These are phyloP conservation scores for Oligia fasciuncula DNA, from an alignment of 2,888 invertebrate genomes.

Conservation along the genomic window DNA sequence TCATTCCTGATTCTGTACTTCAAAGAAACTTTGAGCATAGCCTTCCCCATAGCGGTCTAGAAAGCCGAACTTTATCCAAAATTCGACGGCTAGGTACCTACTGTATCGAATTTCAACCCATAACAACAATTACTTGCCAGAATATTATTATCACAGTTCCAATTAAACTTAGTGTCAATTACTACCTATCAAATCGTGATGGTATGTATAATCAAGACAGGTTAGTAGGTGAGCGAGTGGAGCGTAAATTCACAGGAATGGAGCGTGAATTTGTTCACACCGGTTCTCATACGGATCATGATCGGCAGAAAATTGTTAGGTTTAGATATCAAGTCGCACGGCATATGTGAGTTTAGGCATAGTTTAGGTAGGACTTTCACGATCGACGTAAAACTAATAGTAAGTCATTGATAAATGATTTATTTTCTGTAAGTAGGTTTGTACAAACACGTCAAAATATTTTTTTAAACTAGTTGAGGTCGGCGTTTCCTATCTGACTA, in stretches of 20 bases:
- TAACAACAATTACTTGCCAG: background rate
- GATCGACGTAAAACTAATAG: background rate
- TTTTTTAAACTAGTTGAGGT: too few relatives aligned
- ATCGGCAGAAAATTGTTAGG: conserved; percentile 8
- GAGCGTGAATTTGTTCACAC: conserved; percentile 22
- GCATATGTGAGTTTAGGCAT: background rate
- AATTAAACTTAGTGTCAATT: conserved; percentile 11
- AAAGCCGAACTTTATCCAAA: background rate
- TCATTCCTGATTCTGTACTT: background rate
- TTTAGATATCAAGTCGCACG: background rate
- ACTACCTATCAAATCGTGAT: conserved; percentile 31
- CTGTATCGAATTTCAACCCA: background rate
- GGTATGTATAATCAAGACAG: conserved; percentile 39
- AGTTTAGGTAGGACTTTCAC: background rate
- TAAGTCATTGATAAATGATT: background rate
- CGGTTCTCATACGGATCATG: background rate
- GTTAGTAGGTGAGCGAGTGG: conserved; percentile 9
- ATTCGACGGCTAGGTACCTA: background rate
- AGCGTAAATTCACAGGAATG: conserved; percentile 6
- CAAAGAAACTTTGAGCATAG: background rate
- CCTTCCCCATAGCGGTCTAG: background rate
- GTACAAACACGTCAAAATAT: too few relatives aligned
- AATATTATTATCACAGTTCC: background rate
- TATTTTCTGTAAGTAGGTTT: too few relatives aligned
- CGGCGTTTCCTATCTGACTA: too few relatives aligned